Evolutionary conservation across 1,140 invertebrate species (phyloP).

Genomic region (Zaprionus ghesquierei): DNA sequence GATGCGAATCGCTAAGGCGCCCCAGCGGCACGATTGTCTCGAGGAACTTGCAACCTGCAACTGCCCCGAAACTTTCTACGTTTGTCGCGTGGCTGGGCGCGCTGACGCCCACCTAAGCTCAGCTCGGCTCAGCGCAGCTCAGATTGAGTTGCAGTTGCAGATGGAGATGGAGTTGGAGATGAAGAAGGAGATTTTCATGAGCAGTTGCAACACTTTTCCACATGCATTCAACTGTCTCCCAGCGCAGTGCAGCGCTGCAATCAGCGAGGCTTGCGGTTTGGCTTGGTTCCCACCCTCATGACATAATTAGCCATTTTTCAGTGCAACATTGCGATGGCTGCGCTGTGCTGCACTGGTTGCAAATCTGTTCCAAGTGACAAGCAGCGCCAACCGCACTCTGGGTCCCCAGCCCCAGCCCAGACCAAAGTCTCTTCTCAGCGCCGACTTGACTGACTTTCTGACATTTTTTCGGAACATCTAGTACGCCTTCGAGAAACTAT

Average conservation of each 20-base stretch:
- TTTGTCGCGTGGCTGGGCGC: conserved; percentile 66
- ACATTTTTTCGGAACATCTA: conserved; percentile 71
- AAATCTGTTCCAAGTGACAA: conserved; percentile 57
- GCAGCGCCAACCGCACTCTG: neutral
- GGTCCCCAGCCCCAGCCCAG: no score
- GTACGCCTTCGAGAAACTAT: conserved; percentile 63
- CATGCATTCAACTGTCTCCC: conserved; percentile 47
- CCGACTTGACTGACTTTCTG: conserved; percentile 38
- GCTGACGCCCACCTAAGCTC: neutral
- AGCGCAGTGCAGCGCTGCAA: conserved; percentile 34
- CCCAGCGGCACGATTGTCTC: conserved; percentile 9
- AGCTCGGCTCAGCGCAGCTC: conserved; percentile 1
- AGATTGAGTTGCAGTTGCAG: neutral
- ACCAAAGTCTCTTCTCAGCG: conserved; percentile 13
- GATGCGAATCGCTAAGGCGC: conserved; percentile 29
- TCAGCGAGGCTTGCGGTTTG: conserved; percentile 55
- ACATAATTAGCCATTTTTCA: conserved; percentile 75
- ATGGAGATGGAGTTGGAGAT: neutral
- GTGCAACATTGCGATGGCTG: conserved; percentile 23
- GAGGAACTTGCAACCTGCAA: conserved; percentile 53
- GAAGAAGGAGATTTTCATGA: conserved; percentile 46
- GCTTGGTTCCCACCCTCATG: conserved; percentile 77
- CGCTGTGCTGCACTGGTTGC: conserved; percentile 13
- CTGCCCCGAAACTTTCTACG: conserved; percentile 70
- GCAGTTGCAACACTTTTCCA: conserved; percentile 78